phyloP scores from a whole-genome alignment of 2,113 vertebrate genomes.

The Prunella himalayana region DNA sequence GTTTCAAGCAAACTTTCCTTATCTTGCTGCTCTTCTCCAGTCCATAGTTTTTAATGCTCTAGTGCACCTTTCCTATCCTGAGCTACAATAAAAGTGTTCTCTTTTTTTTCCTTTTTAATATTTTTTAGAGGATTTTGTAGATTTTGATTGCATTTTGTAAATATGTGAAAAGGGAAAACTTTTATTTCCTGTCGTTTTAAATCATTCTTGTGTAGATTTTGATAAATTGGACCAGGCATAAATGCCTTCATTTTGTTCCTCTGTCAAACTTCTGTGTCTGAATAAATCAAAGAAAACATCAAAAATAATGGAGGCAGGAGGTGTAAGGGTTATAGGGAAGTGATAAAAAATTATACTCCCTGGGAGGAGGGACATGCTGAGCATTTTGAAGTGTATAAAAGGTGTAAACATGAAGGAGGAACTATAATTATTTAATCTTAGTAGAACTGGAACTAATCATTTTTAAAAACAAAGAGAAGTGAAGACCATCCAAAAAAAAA shows the following conservation, averaged over 20 bases:
- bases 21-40: background rate
- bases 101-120: background rate
- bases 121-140: background rate
- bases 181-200: slow-evolving; percentile 16
- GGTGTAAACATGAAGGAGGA: background rate
- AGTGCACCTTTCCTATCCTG: background rate
- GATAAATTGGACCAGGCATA: background rate
- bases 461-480: background rate
- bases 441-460: background rate
- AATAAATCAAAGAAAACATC: slow-evolving; percentile 20
- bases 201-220: background rate
- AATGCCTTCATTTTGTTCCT: slow-evolving; percentile 2
- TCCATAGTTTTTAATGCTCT: background rate
- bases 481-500: background rate
- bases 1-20: background rate
- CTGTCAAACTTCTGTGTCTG: background rate
- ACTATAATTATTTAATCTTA: background rate
- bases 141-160: slow-evolving; percentile 8
- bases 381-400: slow-evolving; percentile 39
- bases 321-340: background rate
- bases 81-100: background rate
- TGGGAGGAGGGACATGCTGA: slow-evolving; percentile 7
- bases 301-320: background rate
- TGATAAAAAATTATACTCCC: background rate
- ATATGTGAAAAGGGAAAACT: background rate